Evolutionary conservation across 2,888 invertebrate genomes (phyloP).

Genomic region (Caenorhabditis doughertyi): DNA sequence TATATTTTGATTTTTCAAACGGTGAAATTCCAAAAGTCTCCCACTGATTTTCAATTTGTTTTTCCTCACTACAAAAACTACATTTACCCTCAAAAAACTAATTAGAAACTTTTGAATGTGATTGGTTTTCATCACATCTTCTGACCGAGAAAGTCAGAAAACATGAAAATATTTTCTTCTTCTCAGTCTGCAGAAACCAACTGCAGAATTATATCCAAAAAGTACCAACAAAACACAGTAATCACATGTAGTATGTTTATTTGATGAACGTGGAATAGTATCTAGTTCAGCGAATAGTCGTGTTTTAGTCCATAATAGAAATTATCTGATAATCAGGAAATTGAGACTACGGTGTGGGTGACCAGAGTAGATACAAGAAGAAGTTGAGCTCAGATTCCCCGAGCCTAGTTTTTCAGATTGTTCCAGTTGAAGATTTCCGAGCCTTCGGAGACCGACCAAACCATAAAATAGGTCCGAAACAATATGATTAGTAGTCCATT

Average conservation of each 20-base stretch:
- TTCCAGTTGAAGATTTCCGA: too few species aligned
- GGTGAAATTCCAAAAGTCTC: too few species aligned
- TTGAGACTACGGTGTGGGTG: neutral
- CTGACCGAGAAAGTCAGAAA: conserved; percentile 1
- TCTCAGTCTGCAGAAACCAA: neutral
- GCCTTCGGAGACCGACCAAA: neutral
- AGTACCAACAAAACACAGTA: neutral
- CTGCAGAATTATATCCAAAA: too few species aligned
- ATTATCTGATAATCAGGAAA: neutral
- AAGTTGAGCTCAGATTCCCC: too few species aligned
- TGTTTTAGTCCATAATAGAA: neutral
- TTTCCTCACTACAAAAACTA: neutral
- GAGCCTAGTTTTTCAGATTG: too few species aligned
- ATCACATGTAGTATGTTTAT: conserved; percentile 26
- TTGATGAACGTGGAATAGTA: neutral
- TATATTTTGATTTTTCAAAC: too few species aligned
- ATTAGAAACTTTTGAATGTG: neutral
- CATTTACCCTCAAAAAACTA: neutral
- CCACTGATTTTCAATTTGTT: too few species aligned
- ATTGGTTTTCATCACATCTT: conserved; percentile 12
- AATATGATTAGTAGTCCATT: neutral
- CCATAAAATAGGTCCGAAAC: neutral
- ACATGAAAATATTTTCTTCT: neutral
- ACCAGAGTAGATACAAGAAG: neutral
- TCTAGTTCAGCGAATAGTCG: conserved; percentile 10